Percentiles rank a stretch among this genome's conserved stretches.
Conservation (phyloP, 2,888 invertebrate genomes). For the Ochropacha duplaris region DNA sequence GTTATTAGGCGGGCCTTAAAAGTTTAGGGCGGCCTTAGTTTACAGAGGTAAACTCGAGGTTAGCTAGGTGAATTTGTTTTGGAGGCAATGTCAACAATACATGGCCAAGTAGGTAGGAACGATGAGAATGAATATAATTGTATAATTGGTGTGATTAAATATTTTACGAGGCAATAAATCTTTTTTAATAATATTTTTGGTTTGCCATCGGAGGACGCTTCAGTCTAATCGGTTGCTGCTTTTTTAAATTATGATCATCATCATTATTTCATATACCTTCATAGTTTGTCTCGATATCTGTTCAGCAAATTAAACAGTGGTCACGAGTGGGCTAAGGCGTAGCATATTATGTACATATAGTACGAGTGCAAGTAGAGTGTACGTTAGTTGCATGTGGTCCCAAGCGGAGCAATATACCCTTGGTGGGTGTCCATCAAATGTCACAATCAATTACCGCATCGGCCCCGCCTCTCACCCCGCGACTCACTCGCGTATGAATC, state of each 20-base stretch:
- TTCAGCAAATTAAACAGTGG: background rate
- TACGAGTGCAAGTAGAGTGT: slow-evolving; percentile 3
- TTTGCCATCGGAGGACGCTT: background rate
- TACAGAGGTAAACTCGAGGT: slow-evolving; percentile 74
- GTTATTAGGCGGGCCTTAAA: slow-evolving; percentile 80
- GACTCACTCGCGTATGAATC: slow-evolving; percentile 37
- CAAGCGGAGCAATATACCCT: slow-evolving; percentile 60
- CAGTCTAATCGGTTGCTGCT: background rate
- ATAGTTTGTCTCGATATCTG: background rate
- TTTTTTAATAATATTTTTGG: background rate
- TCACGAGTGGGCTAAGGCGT: background rate
- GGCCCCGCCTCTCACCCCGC: slow-evolving; percentile 38
- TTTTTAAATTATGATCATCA: background rate
- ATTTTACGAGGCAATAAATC: background rate
- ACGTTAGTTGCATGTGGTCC: slow-evolving; percentile 37
- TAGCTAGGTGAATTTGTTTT: slow-evolving; percentile 73
- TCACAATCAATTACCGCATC: slow-evolving; percentile 76
- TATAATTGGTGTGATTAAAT: slow-evolving; percentile 4
- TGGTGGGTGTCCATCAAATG: slow-evolving; percentile 73
- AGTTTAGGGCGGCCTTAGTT: slow-evolving; percentile 78
- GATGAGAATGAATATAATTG: slow-evolving; percentile 41
- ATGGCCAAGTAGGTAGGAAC: slow-evolving; percentile 40
- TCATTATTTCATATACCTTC: background rate
- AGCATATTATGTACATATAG: background rate
- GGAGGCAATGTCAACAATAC: slow-evolving; percentile 66